phyloP scores from a whole-genome alignment of 2,797 vertebrate genomes.

The Typhlichthys subterraneus region DNA sequence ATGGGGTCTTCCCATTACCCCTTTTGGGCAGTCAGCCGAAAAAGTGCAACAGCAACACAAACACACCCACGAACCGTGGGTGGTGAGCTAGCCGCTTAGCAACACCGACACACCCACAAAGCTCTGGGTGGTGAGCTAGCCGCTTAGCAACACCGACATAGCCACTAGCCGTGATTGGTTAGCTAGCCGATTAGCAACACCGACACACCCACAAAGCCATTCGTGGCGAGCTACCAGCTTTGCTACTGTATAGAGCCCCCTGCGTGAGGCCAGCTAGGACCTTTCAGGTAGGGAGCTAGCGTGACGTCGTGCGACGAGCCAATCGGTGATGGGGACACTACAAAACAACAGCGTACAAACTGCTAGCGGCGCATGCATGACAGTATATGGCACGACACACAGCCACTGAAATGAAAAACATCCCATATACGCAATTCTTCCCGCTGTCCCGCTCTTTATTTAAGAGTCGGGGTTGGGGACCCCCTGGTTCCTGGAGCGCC shows the following conservation, averaged over 20 bases:
- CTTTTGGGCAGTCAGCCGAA: slow-evolving; percentile 57
- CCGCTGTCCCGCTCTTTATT: too few relatives aligned
- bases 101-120: not conserved
- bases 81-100: slow-evolving; percentile 3
- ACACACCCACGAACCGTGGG: slow-evolving; percentile 29
- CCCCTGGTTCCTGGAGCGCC: too few relatives aligned
- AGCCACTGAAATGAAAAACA: too few relatives aligned
- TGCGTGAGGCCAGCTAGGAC: slow-evolving; percentile 18
- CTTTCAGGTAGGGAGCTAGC: slow-evolving; percentile 20
- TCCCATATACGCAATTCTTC: too few relatives aligned
- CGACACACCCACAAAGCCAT: too few relatives aligned
- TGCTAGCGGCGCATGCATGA: slow-evolving; percentile 42
- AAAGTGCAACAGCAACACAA: slow-evolving; percentile 35
- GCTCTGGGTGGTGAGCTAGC: too few relatives aligned
- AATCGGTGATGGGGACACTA: slow-evolving; percentile 4
- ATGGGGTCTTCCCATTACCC: slow-evolving; percentile 32
- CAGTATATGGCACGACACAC: slow-evolving; percentile 10
- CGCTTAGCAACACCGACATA: not conserved
- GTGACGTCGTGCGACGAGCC: not conserved
- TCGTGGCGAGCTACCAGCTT: too few relatives aligned
- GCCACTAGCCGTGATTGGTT: too few relatives aligned
- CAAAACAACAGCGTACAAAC: slow-evolving; percentile 15
- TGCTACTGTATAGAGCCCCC: not conserved
- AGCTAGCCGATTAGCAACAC: too few relatives aligned
- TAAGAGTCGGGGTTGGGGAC: too few relatives aligned